Base-by-base conservation (phyloP, 2,113 vertebrate species). In the Microcebus jonahi region DNA sequence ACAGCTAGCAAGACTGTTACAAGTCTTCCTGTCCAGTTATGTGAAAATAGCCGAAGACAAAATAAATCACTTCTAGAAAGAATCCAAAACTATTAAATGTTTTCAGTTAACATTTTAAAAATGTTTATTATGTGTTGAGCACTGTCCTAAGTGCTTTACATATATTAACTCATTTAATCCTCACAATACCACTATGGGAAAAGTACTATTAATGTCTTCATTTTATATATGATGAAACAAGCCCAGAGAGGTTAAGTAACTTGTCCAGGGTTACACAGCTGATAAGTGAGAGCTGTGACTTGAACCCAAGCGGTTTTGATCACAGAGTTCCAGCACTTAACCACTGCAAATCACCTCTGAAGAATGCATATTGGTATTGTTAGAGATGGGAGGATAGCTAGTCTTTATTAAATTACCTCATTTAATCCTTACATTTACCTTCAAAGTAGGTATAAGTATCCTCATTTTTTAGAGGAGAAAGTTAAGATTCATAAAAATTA, bases 1-100 rank as follows among this genome's bases (percentile, higher is more conserved):
- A 15, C 45, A 94, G 50, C n/a, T 93, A 73, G 31, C 59, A 97
- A 73, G 96, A 67, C 36, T n/a, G 15, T 75, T 76, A 45, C 5
- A 39, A 31, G 10, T 53, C 34, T 84, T 84, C 50, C 68, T 75
- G 61, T 75, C 81, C 48, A 79, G 63, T 31, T 53, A 23, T n/a
- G 55, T 82, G 50, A 90, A 27, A 82, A 76, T 55, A 82, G 75
- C 79, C 45, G 57, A 77, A 87, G 50, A 53, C 15, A 81, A 92
- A 90, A 92, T 31, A 11, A 92, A 65, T 90, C 67, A 48, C 85
- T 90, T 85, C 11, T 59, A 70, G 61, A 84, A 82, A 76, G 25
- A 85, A 91, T 65, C 31, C 42, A 39, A 63, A 91, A 77, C 81
- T 45, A 70, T 21, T 83, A 42, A 53, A 50, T 18, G 3, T 80